phyloP scores from a whole-genome alignment of 2,888 invertebrate species.

The Eucera pruinosa region DNA sequence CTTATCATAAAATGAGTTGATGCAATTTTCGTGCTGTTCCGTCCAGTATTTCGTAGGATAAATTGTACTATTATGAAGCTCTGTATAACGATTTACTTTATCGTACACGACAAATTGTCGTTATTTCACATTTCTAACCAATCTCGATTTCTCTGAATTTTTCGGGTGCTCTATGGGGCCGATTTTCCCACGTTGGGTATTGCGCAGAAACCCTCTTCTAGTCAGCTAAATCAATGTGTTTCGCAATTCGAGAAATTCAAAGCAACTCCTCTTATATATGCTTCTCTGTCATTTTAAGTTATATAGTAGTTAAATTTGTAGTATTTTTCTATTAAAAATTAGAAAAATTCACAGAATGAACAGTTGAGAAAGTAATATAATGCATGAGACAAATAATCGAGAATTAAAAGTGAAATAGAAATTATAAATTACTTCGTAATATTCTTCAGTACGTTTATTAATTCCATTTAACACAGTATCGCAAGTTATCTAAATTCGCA shows the following conservation, averaged over 20 bases:
- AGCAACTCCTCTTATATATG: too few species aligned
- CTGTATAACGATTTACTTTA: slow-evolving; percentile 30
- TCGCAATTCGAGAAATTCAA: not conserved
- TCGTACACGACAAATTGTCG: not conserved
- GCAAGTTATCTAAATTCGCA: too few species aligned
- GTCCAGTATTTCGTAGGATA: not conserved
- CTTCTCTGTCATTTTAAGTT: too few species aligned
- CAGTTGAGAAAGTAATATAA: too few species aligned
- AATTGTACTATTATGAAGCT: slow-evolving; percentile 6
- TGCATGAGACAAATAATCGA: too few species aligned
- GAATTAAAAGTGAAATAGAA: too few species aligned
- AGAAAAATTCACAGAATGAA: too few species aligned
- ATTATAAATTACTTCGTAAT: too few species aligned
- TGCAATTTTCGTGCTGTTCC: slow-evolving; percentile 21
- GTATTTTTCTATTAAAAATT: too few species aligned
- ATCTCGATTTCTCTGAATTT: not conserved
- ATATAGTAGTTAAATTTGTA: too few species aligned
- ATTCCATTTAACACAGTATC: too few species aligned
- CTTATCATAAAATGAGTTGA: slow-evolving; percentile 22
- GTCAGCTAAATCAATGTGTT: not conserved
- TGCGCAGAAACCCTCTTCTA: not conserved
- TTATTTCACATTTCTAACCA: not conserved
- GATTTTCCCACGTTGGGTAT: not conserved
- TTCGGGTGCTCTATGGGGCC: not conserved
- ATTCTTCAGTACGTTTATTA: too few species aligned